Evolutionary conservation across 2,797 vertebrate species (phyloP).

Genomic region (Lemur catta): DNA sequence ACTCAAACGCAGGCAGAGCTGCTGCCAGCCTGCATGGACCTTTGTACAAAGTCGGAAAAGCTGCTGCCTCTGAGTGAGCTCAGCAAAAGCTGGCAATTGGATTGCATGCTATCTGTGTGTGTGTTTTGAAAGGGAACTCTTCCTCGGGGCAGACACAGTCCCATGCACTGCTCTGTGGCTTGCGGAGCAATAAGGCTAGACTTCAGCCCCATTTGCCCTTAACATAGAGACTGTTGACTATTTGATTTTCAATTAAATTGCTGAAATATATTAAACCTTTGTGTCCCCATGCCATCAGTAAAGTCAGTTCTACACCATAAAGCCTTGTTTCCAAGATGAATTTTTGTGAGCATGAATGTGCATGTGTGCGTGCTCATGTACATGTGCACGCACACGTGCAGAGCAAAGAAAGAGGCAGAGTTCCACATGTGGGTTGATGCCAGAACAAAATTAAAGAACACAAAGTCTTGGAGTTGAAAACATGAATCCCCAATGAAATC

Average conservation of each 20-base stretch:
- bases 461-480: not conserved
- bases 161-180: not conserved
- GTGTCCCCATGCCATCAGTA: not conserved
- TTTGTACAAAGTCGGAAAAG: not conserved
- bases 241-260: slow-evolving; percentile 3
- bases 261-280: not conserved
- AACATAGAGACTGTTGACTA: not conserved
- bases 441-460: not conserved
- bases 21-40: not conserved
- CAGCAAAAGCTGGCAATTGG: not conserved
- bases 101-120: not conserved
- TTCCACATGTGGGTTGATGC: not conserved
- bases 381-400: fast-evolving
- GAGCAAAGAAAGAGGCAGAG: not conserved
- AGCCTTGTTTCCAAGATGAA: not conserved
- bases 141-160: not conserved
- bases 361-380: fast-evolving
- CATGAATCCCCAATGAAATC: not conserved
- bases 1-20: not conserved
- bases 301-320: not conserved
- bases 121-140: not conserved
- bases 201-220: not conserved
- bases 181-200: not conserved
- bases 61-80: not conserved
- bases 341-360: not conserved